These are phyloP conservation scores for Tetrapedia diversipes DNA, from an alignment of 2,888 invertebrate genomes.

Conservation along the genomic window DNA sequence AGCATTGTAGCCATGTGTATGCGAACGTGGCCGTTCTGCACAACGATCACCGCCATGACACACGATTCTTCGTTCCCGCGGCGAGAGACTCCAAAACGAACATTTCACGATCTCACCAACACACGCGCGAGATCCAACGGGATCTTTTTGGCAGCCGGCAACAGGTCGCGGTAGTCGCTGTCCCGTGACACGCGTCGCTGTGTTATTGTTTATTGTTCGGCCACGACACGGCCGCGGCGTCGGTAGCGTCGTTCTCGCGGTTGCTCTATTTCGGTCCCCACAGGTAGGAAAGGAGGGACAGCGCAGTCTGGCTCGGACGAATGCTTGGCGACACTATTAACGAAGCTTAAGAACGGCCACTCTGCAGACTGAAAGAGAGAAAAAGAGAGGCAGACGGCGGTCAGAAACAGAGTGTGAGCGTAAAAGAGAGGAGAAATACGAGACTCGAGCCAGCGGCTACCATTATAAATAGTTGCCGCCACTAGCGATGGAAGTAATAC, in stretches of 20 bases:
- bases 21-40: conserved; percentile 44
- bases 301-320: conserved; percentile 48
- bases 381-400: conserved; percentile 30
- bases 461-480: conserved; percentile 68
- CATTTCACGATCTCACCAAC: conserved; percentile 39
- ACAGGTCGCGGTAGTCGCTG: conserved; percentile 44
- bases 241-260: conserved; percentile 21
- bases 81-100: conserved; percentile 20
- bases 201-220: conserved; percentile 61
- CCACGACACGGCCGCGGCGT: conserved; percentile 4
- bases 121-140: conserved; percentile 32
- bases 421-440: conserved; percentile 37
- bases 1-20: conserved; percentile 56
- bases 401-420: conserved; percentile 36
- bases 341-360: conserved; percentile 43
- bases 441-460: conserved; percentile 49
- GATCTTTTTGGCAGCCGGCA: conserved; percentile 45
- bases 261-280: conserved; percentile 46
- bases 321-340: conserved; percentile 56
- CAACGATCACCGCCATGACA: conserved; percentile 59
- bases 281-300: conserved; percentile 49
- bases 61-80: conserved; percentile 44
- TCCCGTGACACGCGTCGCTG: conserved; percentile 28
- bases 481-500: conserved; percentile 57
- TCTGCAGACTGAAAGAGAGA: conserved; percentile 38